Base-by-base conservation (phyloP, 2,113 vertebrate genomes). In the Phyllostomus hastatus region DNA sequence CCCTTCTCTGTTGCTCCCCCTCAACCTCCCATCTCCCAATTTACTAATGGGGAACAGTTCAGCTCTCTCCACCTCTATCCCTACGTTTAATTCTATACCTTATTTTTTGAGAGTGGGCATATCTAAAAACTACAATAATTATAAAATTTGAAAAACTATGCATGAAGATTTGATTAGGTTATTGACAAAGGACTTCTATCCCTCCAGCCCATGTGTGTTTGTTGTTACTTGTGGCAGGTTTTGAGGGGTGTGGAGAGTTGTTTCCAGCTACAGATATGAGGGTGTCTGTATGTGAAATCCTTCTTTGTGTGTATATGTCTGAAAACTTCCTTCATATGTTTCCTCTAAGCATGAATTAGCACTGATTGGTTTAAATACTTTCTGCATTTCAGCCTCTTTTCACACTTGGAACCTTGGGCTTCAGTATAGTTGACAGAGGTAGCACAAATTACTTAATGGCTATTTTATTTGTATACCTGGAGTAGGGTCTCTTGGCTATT, bases 381-480 rank as follows among this genome's bases (percentile, higher is more conserved):
- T 83, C 57, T 24, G 17, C 81, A 35, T 82, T 86, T 90, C 88
- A 94, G 57, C 33, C 33, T 69, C 43, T 79, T 76, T 79, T 79
- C 48, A 90, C 4, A 8, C 61, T 92, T 64, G 83, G 46, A 91
- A 80, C 66, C 43, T 70, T 11, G 16, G 72, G 52, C 69, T 94
- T 94, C 24, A 94, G 75, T 91, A 59, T 17, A 70, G n/a, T 80
- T 94, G 89, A 93, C 66, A 96, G 78, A 88, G 17, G 33, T 46
- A 95, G 38, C 9, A 52, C 43, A 89, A 89, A 96, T 96, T 96
- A 96, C 94, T 87, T 86, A 96, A 96, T 50, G 50, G 50, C 81
- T 73, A 76, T 57, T 88, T 90, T 91, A 96, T 92, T 96, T 97
- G 79, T 80, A 86, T 88, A 87, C 67, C 26, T 88, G 52, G 4